phyloP scores from a whole-genome alignment of 2,888 invertebrate species.

The Hofmannophila pseudospretella region DNA sequence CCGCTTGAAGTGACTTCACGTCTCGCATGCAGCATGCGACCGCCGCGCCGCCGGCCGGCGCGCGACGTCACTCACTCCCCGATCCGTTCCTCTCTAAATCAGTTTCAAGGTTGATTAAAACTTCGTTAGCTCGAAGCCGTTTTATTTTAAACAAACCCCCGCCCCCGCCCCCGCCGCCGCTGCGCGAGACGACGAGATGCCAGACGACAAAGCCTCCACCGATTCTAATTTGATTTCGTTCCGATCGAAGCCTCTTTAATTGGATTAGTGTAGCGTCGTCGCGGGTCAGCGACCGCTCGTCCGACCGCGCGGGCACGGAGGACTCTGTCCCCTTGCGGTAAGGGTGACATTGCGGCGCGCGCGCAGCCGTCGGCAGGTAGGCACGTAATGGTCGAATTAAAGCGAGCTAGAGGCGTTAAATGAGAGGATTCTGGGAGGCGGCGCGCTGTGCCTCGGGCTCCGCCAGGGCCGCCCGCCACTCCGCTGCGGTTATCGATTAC shows the following conservation, averaged over 20 bases:
- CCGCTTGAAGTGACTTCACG: too few species aligned
- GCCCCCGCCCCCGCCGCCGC: too few species aligned
- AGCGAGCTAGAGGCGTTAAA: slow-evolving; percentile 37
- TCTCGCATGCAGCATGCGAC: too few species aligned
- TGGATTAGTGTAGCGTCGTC: slow-evolving; percentile 1
- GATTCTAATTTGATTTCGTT: slow-evolving; percentile 3
- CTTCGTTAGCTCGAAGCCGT: neutral
- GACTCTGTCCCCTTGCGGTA: neutral
- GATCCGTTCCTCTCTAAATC: neutral
- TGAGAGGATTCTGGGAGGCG: slow-evolving; percentile 41
- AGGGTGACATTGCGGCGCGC: neutral
- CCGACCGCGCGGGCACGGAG: neutral
- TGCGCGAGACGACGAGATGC: neutral
- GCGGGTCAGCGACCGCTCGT: neutral
- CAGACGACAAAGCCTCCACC: neutral
- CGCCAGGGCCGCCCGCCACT: neutral
- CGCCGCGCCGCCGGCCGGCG: neutral
- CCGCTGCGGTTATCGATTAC: neutral
- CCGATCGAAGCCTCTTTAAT: slow-evolving; percentile 1
- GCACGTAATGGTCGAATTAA: slow-evolving; percentile 48
- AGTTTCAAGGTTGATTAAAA: neutral
- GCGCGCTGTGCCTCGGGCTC: slow-evolving; percentile 15
- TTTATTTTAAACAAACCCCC: neutral
- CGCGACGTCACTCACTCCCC: neutral
- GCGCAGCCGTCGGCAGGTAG: slow-evolving; percentile 7